Evolutionary conservation across 2,113 vertebrate genomes (phyloP), one percentile per base, ranked within the genome.

Genomic region (Chrysochloris asiatica): DNA sequence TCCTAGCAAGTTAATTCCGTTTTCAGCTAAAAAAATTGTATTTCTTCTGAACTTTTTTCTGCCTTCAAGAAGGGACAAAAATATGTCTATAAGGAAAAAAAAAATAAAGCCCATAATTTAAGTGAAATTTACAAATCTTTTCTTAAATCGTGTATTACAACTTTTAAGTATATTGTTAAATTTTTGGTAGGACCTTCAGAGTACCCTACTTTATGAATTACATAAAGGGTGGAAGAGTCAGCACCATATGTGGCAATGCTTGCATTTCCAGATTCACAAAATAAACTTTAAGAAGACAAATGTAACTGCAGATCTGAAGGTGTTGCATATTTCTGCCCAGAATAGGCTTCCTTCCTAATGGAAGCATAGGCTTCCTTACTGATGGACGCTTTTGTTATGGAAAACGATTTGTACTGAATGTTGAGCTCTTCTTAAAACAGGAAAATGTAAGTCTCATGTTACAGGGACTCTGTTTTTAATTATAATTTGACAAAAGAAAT

Each of bases 401-500:
- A 96, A 97, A 97, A 93, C 76, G 95, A 97, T 97, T 94, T 95
- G 93, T 93, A 86, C 95, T 96, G 95, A 95, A 97, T 94, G 96
- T 89, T 87, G 96, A 94, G 73, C 45, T 88, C 90, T 92, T 97
- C 97, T 97, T 94, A 94, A 95, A 97, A 86, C 76, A 94, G 93
- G 93, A 96, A 97, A 97, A 98, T 79, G 63, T 95, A 97, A 96
- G 97, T 97, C 94, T 97, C 97, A 89, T 97, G 98, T 98, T 96
- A 97, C 96, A 95, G 0, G 12, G 92, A 43, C 93, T 98, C 97
- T 98, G 98, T 84, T 98, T 98, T 94, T 95, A 98, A 98, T 98
- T 98, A 98, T 93, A 97, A 97, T 98, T 98, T 98, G 97, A 98
- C 98, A 98, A 97, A 97, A 98, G 97, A 95, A 97, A 98, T 97